Evolutionary conservation across 1,140 invertebrate species (phyloP), one percentile per base, ranked within the genome.

Genomic region (Brachionus koreanus): DNA sequence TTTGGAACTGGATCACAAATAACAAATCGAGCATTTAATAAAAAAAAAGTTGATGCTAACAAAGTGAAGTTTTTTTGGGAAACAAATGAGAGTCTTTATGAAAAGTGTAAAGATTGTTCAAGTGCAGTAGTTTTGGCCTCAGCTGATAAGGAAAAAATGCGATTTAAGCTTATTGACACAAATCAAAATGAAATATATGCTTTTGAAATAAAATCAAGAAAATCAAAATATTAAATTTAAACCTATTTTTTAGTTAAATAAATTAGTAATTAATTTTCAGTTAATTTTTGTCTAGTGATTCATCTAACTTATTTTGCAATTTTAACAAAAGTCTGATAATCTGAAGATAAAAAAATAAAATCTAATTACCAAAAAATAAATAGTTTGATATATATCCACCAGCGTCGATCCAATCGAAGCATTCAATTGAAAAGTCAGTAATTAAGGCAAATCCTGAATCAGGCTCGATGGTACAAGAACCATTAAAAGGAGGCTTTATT

Each of bases 351-450:
- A 46, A 46, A 46, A 46, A 46, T 46, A 65, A n/a, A n/a, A n/a
- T 29, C 6, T 46, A n/a, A 49, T 77, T 77, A 61, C 52, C 43
- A 37, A 49, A 77, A 39, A 19, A 77, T 16, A 19, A n/a, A 37
- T 77, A 77, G 1, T 77, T 13, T 10, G 46, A 6, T n/a, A 77
- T 19, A 57, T 35, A 13, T 35, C 74, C 74, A 23, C 33, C 16
- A 57, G 9, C n/a, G 23, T 77, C 74, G 35, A 77, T 33, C 74
- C 74, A 77, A 61, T 39, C 16, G 6, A 23, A n/a, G 37, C 74
- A 77, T 5, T 61, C 29, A 12, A 77, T 77, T 9, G 19, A 10
- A 61, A 77, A 77, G 12, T 52, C 46, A n/a, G 74, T 77, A 23
- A 33, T 25, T 10, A 77, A 49, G 7, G 74, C 74, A 52, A 16